These are phyloP conservation scores for Epinephelus malabaricus DNA, from an alignment of 2,797 vertebrate genomes.

Conservation along the genomic window DNA sequence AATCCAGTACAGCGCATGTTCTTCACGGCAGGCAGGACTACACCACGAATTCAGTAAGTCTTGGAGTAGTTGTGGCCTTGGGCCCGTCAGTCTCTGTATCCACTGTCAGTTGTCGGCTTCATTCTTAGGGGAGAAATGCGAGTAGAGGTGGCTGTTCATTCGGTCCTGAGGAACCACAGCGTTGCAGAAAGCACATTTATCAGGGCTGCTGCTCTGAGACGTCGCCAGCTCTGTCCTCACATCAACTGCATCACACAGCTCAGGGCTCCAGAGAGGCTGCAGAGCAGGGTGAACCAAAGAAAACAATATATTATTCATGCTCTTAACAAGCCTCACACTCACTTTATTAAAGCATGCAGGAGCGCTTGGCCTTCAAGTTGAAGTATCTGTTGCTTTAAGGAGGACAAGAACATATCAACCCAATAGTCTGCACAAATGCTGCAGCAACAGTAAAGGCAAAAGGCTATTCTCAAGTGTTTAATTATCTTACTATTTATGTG, in stretches of 20 bases:
- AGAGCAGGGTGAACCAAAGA: slow-evolving; percentile 80
- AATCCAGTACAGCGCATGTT: slow-evolving; percentile 76
- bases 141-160: slow-evolving; percentile 97
- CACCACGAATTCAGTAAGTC: slow-evolving; percentile 73
- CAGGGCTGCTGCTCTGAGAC: slow-evolving; percentile 84
- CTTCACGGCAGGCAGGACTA: slow-evolving; percentile 64
- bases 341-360: slow-evolving; percentile 37
- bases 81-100: slow-evolving; percentile 63
- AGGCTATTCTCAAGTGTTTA: slow-evolving; percentile 57
- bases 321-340: slow-evolving; percentile 55
- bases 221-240: slow-evolving; percentile 80
- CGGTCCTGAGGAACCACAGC: slow-evolving; percentile 92
- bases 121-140: slow-evolving; percentile 90
- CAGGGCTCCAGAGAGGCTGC: slow-evolving; percentile 93
- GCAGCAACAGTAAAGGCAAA: slow-evolving; percentile 25
- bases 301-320: slow-evolving; percentile 76
- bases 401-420: slow-evolving; percentile 35
- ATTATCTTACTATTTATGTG: slow-evolving; percentile 57
- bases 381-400: slow-evolving; percentile 53
- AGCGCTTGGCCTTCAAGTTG: slow-evolving; percentile 20
- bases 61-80: slow-evolving; percentile 60
- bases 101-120: slow-evolving; percentile 86
- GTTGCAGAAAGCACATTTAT: slow-evolving; percentile 95
- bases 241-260: slow-evolving; percentile 81
- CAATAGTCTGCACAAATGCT: slow-evolving; percentile 36